Base-by-base conservation (phyloP, 2,113 vertebrate genomes). In the Myocastor coypus region DNA sequence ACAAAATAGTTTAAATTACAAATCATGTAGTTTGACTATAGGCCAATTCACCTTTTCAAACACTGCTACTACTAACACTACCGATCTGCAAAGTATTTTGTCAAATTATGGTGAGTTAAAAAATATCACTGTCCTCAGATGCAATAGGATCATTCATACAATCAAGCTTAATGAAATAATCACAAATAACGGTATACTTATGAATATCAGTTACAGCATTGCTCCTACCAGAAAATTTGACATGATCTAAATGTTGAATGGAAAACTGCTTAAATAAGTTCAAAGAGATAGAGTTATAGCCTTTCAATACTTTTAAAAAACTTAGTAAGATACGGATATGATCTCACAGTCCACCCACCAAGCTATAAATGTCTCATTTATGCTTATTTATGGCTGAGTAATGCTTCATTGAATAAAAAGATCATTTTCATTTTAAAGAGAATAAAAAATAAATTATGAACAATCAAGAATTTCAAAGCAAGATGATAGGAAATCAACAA, bases 221-320 rank as follows among this genome's bases (percentile, higher is more conserved):
- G 82, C 34, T 92, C 34, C 66, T 32, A 73, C 46, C 28, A 83
- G 12, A 55, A 78, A 87, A 89, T 34, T 75, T 28, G 57, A 92
- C 14, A 77, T n/a, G 71, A 30, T 50, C 34, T 90, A 73, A 80
- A 82, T 82, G 61, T 40, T 50, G 34, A 91, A 61, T 40, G 30
- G 8, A 78, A 12, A 71, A 71, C 32, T 87, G 2, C 40, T 73
- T 75, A 85, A 83, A 30, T 78, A 83, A 83, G 4, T 92, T 90
- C 57, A 59, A 96, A 89, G 66, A 50, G 10, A 73, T 42, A 7
- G 17, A 83, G 75, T 92, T 84, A 78, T 16, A 86, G 12, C 14
- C 55, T 61, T 87, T 87, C 86, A 87, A 91, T 52, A 84, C 52
- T 96, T 89, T 82, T 2, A 83, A 95, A 91, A 71, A 85, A 83